Base-by-base conservation (phyloP, 1,140 invertebrate genomes). In the Calliphora vicina region DNA sequence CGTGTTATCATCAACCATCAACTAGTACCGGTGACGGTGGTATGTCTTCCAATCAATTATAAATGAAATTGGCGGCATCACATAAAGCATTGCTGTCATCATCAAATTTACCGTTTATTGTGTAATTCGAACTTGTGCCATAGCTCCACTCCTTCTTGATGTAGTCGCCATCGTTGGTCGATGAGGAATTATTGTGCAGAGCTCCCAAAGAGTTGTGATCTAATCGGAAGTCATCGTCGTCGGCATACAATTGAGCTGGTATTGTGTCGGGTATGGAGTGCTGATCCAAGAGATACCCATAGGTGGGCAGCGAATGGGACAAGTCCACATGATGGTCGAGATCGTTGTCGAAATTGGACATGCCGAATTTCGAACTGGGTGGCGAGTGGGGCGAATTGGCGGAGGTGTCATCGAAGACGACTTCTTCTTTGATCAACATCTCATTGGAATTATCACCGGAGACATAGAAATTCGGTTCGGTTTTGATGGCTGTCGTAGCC, bases 131-230 rank as follows among this genome's bases (percentile, higher is more conserved):
- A 82, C 87, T 87, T 29, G 84, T 84, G 72, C 88, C 88, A 81
- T 90, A 90, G 23, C 87, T 89, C 89, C 89, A 90, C 86, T 90
- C 89, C 85, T 90, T 90, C 27, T 90, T 90, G 10, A 90, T 90
- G 43, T 88, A 90, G 78, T 90, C 88, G 20, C 89, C 89, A 80
- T 90, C 89, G 13, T 87, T 90, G 12, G 88, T 90, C 27, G 88
- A 89, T 1, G 88, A 89, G 12, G 87, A 88, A 0, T 88, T 90
- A 17, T 88, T 89, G 25, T 89, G 88, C 12, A 90, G 81, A 13
- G 85, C 86, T 80, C 88, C 89, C 84, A 90, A 57, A 43, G 89
- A 90, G 61, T 87, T 90, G 73, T 90, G 89, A 84, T 90, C 89
- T 83, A 90, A 78, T 25, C 88, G 89, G 50, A 90, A 90, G 80